Conservation (phyloP, 2,888 invertebrate genomes). For the Cheilosia grossa region DNA sequence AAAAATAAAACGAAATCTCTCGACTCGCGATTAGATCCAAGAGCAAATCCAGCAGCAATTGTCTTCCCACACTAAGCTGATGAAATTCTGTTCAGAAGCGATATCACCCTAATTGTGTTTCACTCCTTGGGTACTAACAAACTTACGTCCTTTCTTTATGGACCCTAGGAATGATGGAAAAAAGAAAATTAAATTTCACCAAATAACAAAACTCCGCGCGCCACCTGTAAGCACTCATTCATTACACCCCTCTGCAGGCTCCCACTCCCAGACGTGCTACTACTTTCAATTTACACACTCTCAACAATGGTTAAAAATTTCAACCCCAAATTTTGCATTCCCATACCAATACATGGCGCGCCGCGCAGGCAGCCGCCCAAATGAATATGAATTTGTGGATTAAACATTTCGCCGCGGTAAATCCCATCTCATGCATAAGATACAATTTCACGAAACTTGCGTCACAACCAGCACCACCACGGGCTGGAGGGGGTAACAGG, state of each 20-base stretch:
- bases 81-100: slow-evolving; percentile 22
- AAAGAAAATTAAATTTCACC: slow-evolving; percentile 69
- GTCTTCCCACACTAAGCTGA: slow-evolving; percentile 21
- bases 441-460: slow-evolving; percentile 63
- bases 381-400: slow-evolving; percentile 74
- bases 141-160: slow-evolving; percentile 25
- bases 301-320: slow-evolving; percentile 49
- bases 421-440: slow-evolving; percentile 74
- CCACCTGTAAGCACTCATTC: slow-evolving; percentile 52
- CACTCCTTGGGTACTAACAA: slow-evolving; percentile 4
- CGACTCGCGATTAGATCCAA: slow-evolving; percentile 35
- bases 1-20: slow-evolving; percentile 28
- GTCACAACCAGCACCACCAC: slow-evolving; percentile 25
- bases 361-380: slow-evolving; percentile 34
- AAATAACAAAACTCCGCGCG: slow-evolving; percentile 17
- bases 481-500: not conserved
- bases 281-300: slow-evolving; percentile 70
- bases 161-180: not conserved
- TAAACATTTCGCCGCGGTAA: slow-evolving; percentile 67
- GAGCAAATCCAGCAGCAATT: not conserved
- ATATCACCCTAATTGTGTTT: slow-evolving; percentile 14
- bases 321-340: not conserved
- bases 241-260: slow-evolving; percentile 23
- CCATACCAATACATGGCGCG: not conserved
- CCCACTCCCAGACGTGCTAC: slow-evolving; percentile 66